A percentile compares a stretch with the other conserved stretches of the same genome.
These are phyloP conservation scores for Brassicogethes aeneus DNA, from an alignment of 2,888 invertebrate genomes.

Conservation along the genomic window DNA sequence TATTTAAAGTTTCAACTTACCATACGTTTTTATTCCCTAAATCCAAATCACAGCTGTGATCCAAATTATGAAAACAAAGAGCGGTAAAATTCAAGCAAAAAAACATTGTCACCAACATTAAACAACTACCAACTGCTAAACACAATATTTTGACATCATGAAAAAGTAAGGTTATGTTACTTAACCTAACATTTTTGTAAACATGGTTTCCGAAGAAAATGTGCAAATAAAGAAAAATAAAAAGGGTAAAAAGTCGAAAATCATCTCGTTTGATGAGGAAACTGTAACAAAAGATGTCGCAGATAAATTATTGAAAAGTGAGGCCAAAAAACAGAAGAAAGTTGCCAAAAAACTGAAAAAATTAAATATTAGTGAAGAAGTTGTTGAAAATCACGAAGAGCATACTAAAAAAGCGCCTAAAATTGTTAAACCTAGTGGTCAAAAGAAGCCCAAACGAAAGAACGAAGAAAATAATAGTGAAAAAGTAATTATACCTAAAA, in stretches of 20 bases:
- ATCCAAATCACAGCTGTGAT: too few species aligned
- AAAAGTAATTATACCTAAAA: not conserved
- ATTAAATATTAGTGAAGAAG: constrained; percentile 2
- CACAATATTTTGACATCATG: too few species aligned
- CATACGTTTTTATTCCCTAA: too few species aligned
- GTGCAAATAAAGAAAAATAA: constrained; percentile 9
- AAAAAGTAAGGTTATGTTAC: too few species aligned
- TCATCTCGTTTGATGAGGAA: constrained; percentile 19
- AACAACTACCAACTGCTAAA: too few species aligned
- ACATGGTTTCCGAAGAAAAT: not conserved
- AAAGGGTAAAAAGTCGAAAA: constrained; percentile 10
- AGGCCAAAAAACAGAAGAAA: constrained; percentile 4
- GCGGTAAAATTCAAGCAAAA: too few species aligned
- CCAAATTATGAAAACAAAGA: too few species aligned
- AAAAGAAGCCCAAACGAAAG: constrained; percentile 5
- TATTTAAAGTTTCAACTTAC: not conserved
- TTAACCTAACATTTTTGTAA: constrained; percentile 1
- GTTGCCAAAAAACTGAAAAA: constrained; percentile 4
- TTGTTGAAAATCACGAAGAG: not conserved
- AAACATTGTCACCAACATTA: too few species aligned
- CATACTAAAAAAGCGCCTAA: not conserved
- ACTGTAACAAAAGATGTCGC: constrained; percentile 16
- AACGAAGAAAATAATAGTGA: constrained; percentile 4
- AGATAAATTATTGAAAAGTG: constrained; percentile 8
- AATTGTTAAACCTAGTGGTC: not conserved